Percentiles rank a stretch among this genome's conserved stretches.
Conservation (phyloP, 2,888 invertebrate genomes). For the Ametastegia equiseti region DNA sequence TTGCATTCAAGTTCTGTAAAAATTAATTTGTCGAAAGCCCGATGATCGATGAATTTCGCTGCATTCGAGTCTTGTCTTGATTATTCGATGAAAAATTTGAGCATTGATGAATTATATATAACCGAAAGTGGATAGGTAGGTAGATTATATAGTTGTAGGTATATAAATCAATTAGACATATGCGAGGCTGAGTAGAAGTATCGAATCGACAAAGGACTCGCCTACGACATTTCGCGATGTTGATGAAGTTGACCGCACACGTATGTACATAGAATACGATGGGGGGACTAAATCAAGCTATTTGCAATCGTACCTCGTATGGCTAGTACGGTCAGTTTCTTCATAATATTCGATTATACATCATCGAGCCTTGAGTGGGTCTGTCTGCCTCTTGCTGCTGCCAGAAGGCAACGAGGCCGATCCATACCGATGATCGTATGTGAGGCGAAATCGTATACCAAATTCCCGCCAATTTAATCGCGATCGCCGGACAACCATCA, state of each 20-base stretch:
- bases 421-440: too few species aligned
- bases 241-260: too few species aligned
- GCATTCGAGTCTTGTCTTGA: too few species aligned
- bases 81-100: too few species aligned
- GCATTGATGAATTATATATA: too few species aligned
- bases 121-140: too few species aligned
- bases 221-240: background rate
- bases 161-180: background rate
- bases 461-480: background rate
- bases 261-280: background rate
- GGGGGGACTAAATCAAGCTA: slow-evolving; percentile 4
- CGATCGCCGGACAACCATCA: too few species aligned
- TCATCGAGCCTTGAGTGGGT: slow-evolving; percentile 13
- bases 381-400: background rate
- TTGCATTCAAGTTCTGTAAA: too few species aligned
- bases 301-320: slow-evolving; percentile 39
- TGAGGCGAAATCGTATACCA: background rate
- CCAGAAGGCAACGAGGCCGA: background rate
- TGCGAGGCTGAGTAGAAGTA: background rate
- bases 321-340: background rate
- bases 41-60: too few species aligned
- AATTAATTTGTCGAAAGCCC: too few species aligned
- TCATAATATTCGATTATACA: slow-evolving; percentile 24
- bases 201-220: background rate
- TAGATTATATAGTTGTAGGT: too few species aligned